A percentile compares a stretch with the other conserved stretches of the same genome.
phyloP scores from a whole-genome alignment of 2,113 vertebrate species.

The Cavia porcellus region DNA sequence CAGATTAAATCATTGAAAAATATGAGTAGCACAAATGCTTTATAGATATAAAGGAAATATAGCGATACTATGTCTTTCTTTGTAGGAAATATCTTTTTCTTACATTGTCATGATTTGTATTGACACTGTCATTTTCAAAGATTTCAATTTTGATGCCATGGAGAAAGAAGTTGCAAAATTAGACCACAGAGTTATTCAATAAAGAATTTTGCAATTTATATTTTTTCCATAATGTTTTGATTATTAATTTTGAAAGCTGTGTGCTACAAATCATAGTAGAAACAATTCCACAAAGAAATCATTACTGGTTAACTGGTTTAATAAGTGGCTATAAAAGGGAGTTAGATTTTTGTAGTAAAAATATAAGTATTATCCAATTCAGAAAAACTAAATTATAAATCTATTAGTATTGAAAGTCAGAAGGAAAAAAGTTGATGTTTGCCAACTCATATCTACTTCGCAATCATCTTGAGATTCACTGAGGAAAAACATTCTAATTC shows the following conservation, averaged over 20 bases:
- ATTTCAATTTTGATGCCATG: not conserved
- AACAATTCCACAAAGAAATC: not conserved
- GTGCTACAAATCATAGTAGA: not conserved
- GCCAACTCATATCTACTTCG: not conserved
- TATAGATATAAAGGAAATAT: not conserved
- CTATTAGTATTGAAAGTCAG: slow-evolving; percentile 12
- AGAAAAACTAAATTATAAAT: slow-evolving; percentile 29
- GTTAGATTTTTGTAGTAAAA: slow-evolving; percentile 12
- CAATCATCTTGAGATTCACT: not conserved
- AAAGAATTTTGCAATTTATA: not conserved
- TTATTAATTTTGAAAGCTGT: slow-evolving; percentile 19
- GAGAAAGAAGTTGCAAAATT: slow-evolving; percentile 5
- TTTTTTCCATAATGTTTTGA: not conserved
- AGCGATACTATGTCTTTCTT: not conserved
- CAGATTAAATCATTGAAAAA: not conserved
- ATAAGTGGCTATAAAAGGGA: not conserved
- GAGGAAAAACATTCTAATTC: not conserved
- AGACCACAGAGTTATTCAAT: not conserved
- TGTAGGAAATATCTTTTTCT: not conserved
- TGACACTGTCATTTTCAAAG: not conserved
- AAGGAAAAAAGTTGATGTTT: slow-evolving; percentile 33
- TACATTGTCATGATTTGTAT: not conserved
- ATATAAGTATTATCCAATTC: not conserved
- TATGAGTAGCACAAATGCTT: not conserved
- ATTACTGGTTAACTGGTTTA: slow-evolving; percentile 34